Conservation (phyloP, 2,888 invertebrate genomes). For the Calliopum simillimum region DNA sequence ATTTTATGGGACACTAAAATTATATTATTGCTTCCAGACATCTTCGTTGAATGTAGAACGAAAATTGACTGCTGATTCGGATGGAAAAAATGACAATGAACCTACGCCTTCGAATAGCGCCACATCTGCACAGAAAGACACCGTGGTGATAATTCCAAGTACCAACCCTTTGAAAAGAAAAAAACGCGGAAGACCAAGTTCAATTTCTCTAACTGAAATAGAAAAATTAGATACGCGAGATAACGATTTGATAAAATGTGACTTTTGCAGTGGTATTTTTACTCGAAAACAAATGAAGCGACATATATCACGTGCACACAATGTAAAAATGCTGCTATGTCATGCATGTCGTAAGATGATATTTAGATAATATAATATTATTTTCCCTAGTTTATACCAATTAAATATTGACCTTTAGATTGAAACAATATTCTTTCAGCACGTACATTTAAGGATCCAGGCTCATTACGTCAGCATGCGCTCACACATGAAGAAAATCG, state of each 20-base stretch:
- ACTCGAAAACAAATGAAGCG: conserved; percentile 24
- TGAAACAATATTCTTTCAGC: conserved; percentile 16
- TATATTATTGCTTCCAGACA: too few relatives aligned
- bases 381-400: too few relatives aligned
- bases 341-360: conserved; percentile 42
- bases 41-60: too few relatives aligned
- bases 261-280: conserved; percentile 20
- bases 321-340: conserved; percentile 36
- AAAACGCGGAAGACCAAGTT: conserved; percentile 19
- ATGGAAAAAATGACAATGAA: too few relatives aligned
- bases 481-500: conserved; percentile 48
- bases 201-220: background rate
- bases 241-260: conserved; percentile 2
- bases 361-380: too few relatives aligned
- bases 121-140: too few relatives aligned
- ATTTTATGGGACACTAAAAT: too few relatives aligned
- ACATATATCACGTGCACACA: conserved; percentile 34
- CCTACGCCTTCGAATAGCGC: too few relatives aligned
- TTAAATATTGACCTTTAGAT: too few relatives aligned
- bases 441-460: conserved; percentile 41
- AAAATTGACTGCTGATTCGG: too few relatives aligned
- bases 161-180: background rate
- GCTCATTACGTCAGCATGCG: conserved; percentile 44
- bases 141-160: too few relatives aligned
- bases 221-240: too few relatives aligned